Percentiles rank a stretch among this genome's conserved stretches.
Conservation (phyloP, 2,113 vertebrate species). For the Lamprotornis superbus region DNA sequence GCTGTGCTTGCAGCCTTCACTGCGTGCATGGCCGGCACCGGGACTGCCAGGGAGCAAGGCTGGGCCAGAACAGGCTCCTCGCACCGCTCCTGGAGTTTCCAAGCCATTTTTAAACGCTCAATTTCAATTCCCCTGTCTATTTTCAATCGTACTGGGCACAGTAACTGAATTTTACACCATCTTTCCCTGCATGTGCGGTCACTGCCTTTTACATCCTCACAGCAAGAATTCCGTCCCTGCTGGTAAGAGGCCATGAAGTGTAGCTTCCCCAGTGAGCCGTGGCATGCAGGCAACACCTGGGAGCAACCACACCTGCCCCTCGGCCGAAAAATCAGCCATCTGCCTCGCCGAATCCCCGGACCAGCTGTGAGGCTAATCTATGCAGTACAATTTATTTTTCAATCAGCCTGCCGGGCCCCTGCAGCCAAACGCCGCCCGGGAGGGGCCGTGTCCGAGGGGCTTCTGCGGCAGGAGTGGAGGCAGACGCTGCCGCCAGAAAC, state of each 20-base stretch:
- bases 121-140: background rate
- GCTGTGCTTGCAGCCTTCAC: background rate
- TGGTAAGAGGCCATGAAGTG: background rate
- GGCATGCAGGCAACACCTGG: background rate
- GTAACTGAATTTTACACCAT: background rate
- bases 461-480: background rate
- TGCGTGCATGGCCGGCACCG: accelerated
- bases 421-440: background rate
- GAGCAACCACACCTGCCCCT: background rate
- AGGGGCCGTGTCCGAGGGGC: background rate
- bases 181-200: background rate
- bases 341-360: background rate
- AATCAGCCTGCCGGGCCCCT: background rate
- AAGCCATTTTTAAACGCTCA: background rate
- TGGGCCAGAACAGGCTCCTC: background rate
- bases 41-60: background rate
- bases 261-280: accelerated
- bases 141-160: background rate
- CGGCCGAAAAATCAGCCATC: background rate
- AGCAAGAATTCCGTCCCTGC: background rate
- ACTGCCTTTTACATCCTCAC: background rate
- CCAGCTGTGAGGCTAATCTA: background rate
- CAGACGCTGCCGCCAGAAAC: background rate
- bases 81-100: background rate
- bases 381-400: slow-evolving; percentile 25